Percentiles rank a stretch among this genome's conserved stretches.
These are phyloP conservation scores for Drosophila histrio DNA, from an alignment of 2,888 invertebrate species.

Conservation along the genomic window DNA sequence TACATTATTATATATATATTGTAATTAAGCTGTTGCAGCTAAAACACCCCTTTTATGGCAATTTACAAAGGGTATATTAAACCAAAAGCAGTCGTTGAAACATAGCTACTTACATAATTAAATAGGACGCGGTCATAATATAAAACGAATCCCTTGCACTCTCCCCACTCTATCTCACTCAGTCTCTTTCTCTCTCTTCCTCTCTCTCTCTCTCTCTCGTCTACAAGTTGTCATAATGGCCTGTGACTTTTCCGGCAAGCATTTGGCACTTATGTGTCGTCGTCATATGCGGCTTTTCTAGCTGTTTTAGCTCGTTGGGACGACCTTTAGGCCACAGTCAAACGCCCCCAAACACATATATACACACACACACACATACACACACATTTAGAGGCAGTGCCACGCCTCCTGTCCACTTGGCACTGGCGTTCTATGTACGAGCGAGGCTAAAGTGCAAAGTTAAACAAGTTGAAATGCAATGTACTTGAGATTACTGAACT, in stretches of 20 bases:
- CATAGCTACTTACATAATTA: conserved; percentile 59
- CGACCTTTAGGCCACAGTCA: conserved; percentile 42
- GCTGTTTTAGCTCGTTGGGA: conserved; percentile 22
- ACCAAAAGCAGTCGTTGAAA: conserved; percentile 36
- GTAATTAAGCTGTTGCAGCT: background rate
- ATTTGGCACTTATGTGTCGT: conserved; percentile 34
- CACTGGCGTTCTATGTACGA: background rate
- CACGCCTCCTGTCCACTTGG: conserved; percentile 7
- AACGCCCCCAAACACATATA: conserved; percentile 5
- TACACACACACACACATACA: background rate
- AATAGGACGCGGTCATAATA: conserved; percentile 31
- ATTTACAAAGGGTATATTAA: background rate
- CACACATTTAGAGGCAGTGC: background rate
- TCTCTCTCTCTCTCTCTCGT: background rate
- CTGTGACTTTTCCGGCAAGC: conserved; percentile 38
- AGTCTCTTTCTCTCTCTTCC: background rate
- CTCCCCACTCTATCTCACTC: background rate
- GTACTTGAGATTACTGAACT: conserved; percentile 58
- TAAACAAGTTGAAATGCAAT: conserved; percentile 59
- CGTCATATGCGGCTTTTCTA: conserved; percentile 26
- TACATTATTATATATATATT: no score
- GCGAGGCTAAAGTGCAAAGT: conserved; percentile 53
- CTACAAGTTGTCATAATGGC: conserved; percentile 14
- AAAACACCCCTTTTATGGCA: background rate
- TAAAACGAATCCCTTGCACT: background rate